Percentiles rank a stretch among this genome's conserved stretches.
Evolutionary conservation across 2,797 vertebrate species (phyloP).

Genomic region (Onychomys arenicola): DNA sequence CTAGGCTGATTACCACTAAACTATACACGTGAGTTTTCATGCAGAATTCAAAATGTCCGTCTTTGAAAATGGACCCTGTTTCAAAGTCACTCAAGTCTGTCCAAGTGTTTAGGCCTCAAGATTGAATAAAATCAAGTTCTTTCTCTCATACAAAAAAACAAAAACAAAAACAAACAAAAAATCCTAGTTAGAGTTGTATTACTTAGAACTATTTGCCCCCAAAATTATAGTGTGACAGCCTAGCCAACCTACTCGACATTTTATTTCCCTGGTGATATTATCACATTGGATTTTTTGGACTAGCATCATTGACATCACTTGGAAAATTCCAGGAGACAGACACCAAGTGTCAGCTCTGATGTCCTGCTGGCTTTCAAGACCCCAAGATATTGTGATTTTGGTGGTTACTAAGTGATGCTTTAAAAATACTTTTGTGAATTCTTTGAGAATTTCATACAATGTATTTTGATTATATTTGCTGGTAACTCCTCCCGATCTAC

Average conservation of each 20-base stretch:
- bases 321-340: background rate
- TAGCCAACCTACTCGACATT: background rate
- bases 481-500: background rate
- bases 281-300: background rate
- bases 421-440: background rate
- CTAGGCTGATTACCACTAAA: background rate
- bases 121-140: background rate
- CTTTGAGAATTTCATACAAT: background rate
- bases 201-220: background rate
- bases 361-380: background rate
- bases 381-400: background rate
- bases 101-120: background rate
- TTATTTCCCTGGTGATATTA: background rate
- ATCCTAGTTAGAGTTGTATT: background rate
- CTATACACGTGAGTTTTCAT: background rate
- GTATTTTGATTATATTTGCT: background rate
- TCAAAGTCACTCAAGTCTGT: background rate
- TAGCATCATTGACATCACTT: background rate
- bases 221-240: background rate
- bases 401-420: background rate
- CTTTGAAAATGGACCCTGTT: background rate
- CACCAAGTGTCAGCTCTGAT: background rate
- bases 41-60: background rate
- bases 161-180: background rate
- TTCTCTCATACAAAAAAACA: background rate